Base-by-base conservation (phyloP, 2,888 invertebrate genomes). In the Hypercompe scribonia region DNA sequence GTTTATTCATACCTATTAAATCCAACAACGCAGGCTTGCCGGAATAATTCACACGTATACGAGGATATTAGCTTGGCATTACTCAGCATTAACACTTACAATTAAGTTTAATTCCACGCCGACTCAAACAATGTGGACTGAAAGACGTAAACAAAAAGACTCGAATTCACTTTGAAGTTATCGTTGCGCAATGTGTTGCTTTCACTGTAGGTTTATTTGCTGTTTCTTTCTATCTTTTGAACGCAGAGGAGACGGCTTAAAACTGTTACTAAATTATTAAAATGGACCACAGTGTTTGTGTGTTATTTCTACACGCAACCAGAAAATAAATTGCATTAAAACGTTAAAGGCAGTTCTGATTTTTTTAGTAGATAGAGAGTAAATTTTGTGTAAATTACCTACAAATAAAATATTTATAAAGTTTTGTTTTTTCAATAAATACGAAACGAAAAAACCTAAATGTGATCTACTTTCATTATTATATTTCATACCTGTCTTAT, bases 81-180 rank as follows among this genome's bases (percentile, higher is more conserved):
- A 87, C 84, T 87, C 85, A 85, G 84, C 88, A 84, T 89, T 89
- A 91, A 90, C 89, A 88, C 87, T 91, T 89, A 92, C 89, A 86
- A 86, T 90, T 87, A 87, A 87, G 89, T 89, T 90, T 89, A 90
- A 91, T 90, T 88, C 86, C 85, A 76, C 86, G 81, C 81, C 85
- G 86, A 87, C 82, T 87, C 83, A 87, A 90, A 90, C 91, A 90
- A 90, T 90, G 86, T 84, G 86, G 85, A 87, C 82, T 86, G 84
- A 83, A 82, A 84, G 78, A 87, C 86, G 88, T 92, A 90, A 91
- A 93, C 92, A 90, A 90, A 69, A 73, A 58, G 39, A 33, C 21
- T 42, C 61, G 42, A n/a, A 63, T 46, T 66, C 34, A 39, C 36
- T 34, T 58, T 21, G 39, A 31, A 58, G 50, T 58, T 54, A 65